phyloP scores from a whole-genome alignment of 2,797 vertebrate species.

The Chelon auratus region DNA sequence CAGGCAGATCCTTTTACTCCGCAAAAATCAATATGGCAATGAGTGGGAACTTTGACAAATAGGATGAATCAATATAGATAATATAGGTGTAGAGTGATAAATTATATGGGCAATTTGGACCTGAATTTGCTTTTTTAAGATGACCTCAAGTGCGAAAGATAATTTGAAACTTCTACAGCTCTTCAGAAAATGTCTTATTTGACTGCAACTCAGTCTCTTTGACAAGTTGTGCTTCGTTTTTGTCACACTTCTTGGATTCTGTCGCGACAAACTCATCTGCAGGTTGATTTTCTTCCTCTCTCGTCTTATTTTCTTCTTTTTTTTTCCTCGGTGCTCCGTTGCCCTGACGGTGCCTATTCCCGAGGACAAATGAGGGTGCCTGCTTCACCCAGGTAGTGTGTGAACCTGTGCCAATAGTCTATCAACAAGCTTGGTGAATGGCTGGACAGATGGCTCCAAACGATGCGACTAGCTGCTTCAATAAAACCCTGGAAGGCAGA shows the following conservation, averaged over 20 bases:
- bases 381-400: constrained; percentile 63
- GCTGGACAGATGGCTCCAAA: constrained; percentile 78
- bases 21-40: constrained; percentile 42
- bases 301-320: constrained; percentile 31
- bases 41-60: constrained; percentile 31
- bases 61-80: not conserved
- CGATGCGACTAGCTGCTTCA: constrained; percentile 74
- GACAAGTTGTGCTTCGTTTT: constrained; percentile 1
- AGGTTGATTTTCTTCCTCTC: constrained; percentile 11
- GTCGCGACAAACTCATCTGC: constrained; percentile 20
- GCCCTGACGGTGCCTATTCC: constrained; percentile 54
- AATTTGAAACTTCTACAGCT: not conserved
- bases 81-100: not conserved
- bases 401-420: constrained; percentile 61
- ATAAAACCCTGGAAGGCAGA: constrained; percentile 77
- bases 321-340: constrained; percentile 27
- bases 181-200: not conserved
- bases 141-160: not conserved
- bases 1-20: constrained; percentile 26
- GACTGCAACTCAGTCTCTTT: constrained; percentile 18
- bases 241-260: constrained; percentile 15
- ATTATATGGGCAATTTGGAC: not conserved
- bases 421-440: constrained; percentile 53
- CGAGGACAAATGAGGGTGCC: constrained; percentile 43
- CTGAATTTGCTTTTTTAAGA: not conserved